Evolutionary conservation across 2,113 vertebrate species (phyloP).

Genomic region (Periophthalmodon schlosseri): DNA sequence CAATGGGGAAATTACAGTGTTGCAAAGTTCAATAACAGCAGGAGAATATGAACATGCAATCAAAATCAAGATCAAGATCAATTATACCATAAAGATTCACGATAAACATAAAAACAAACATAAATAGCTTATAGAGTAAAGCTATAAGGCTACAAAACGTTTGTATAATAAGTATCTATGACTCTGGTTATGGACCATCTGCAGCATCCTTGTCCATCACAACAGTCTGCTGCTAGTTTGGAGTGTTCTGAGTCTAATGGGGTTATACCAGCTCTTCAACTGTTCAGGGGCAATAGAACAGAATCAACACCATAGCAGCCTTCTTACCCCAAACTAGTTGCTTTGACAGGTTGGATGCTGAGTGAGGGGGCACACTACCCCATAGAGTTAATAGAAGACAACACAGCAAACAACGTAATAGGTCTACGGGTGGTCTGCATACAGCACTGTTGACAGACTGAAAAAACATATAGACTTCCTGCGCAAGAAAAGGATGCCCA

Average conservation of each 20-base stretch:
- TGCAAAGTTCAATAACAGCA: too few relatives aligned
- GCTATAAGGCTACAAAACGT: too few relatives aligned
- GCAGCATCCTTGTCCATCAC: not conserved
- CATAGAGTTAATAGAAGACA: not conserved
- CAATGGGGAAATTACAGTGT: too few relatives aligned
- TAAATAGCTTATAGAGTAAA: too few relatives aligned
- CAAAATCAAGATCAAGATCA: too few relatives aligned
- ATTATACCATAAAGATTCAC: too few relatives aligned
- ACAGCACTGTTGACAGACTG: not conserved
- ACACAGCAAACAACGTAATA: not conserved
- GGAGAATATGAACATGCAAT: too few relatives aligned
- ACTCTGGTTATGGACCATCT: too few relatives aligned
- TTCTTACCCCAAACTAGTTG: not conserved
- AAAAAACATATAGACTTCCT: not conserved
- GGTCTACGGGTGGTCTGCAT: not conserved
- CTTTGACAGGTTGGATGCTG: not conserved
- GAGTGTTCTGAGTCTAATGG: not conserved
- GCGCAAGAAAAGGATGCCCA: not conserved
- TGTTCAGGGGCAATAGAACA: not conserved
- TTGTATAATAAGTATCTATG: too few relatives aligned
- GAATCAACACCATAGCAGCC: not conserved
- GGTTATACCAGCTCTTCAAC: not conserved
- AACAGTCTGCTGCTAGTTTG: not conserved
- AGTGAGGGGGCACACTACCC: not conserved
- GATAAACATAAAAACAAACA: too few relatives aligned